Percentiles rank a stretch among this genome's conserved stretches.
phyloP scores from a whole-genome alignment of 2,113 vertebrate species.

The Istiophorus platypterus region DNA sequence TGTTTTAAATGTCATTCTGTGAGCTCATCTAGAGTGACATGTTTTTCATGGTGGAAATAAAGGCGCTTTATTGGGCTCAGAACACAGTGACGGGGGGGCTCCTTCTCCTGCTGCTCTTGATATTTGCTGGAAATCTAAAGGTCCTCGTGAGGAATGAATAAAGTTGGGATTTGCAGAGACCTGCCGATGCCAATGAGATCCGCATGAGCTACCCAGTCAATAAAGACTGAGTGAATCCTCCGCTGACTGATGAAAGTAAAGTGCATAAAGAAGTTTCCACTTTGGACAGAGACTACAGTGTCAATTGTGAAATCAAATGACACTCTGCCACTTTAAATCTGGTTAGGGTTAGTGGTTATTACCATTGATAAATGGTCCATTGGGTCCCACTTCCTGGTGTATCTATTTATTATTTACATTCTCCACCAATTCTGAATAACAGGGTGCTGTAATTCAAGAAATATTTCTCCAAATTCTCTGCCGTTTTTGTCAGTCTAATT shows the following conservation, averaged over 20 bases:
- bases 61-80: slow-evolving; percentile 78
- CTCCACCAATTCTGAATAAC: background rate
- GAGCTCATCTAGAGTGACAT: slow-evolving; percentile 85
- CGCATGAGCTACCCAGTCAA: slow-evolving; percentile 44
- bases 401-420: background rate
- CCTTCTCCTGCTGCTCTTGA: slow-evolving; percentile 42
- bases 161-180: slow-evolving; percentile 61
- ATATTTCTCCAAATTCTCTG: background rate
- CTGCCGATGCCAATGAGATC: slow-evolving; percentile 52
- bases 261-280: slow-evolving; percentile 23
- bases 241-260: slow-evolving; percentile 33
- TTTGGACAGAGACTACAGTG: slow-evolving; percentile 15
- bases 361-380: slow-evolving; percentile 5
- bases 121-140: slow-evolving; percentile 71
- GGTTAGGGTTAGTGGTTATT: background rate
- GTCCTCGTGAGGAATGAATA: slow-evolving; percentile 71
- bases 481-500: slow-evolving; percentile 17
- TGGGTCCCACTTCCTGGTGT: background rate
- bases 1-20: slow-evolving; percentile 87
- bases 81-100: slow-evolving; percentile 34
- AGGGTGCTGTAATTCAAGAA: background rate
- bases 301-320: slow-evolving; percentile 49
- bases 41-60: slow-evolving; percentile 84
- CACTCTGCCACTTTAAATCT: slow-evolving; percentile 26
- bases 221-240: slow-evolving; percentile 43